Evolutionary conservation across 37 sponge, comb jelly and placozoan species (phyloP), one percentile per base, ranked within the genome.

Genomic region (Bolinopsis microptera): DNA sequence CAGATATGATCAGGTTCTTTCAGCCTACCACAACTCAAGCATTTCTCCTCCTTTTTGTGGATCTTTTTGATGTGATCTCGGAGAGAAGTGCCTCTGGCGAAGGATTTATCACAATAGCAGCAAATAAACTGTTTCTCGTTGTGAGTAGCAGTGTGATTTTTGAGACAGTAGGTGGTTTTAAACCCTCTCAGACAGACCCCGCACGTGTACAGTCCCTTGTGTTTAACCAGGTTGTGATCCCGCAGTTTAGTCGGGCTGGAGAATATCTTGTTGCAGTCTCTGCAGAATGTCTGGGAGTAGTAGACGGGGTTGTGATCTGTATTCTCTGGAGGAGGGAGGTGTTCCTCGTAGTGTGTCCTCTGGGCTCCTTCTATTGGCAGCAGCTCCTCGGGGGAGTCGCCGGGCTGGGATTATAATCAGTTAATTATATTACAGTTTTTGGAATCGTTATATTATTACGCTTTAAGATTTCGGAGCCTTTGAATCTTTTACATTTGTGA

Each of bases 161-260:
- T 38, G 25, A 86, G 90, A 24, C 36, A 39, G 23, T 86, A 24
- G 3, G 90, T 21, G 28, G 38, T 25, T 28, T 34, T 27, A 27
- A 41, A 86, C n/a, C 90, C 90, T 16, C 61, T 35, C 31, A 86
- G 21, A 40, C 90, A 86, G 0, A 86, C 48, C 23, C 90, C 61
- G 22, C 90, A 86, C 48, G 61, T 86, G 36, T 33, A 86, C 26
- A 41, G n/a, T 16, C 35, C 90, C n/a, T 25, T 2, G 90, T 86
- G 90, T 86, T 86, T 86, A 0, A 25, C 3, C 3, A 86, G 61
- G 61, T 86, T 86, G 90, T 86, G 90, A 21, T 39, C 41, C 28
- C 61, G 41, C 26, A 86, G 61, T 2, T n/a, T 21, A 3, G 38
- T 48, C 31, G 41, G 31, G 1, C 25, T 40, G 25, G 32, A 27